Conservation (phyloP, 1,140 invertebrate genomes). For the Drosophila subobscura region DNA sequence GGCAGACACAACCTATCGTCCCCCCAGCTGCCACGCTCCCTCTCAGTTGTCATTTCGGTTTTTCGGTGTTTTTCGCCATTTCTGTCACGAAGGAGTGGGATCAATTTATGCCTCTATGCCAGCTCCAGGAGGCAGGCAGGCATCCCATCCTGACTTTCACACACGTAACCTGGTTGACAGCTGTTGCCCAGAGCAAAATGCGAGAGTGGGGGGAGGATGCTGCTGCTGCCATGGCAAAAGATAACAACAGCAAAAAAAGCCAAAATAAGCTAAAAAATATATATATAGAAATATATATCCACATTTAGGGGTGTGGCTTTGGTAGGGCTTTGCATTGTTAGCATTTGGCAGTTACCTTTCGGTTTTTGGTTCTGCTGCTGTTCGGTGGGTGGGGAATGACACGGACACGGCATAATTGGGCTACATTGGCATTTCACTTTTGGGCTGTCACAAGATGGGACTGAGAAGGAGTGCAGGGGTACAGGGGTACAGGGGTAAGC, state of each 20-base stretch:
- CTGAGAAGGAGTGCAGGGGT: conserved; percentile 6
- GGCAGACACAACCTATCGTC: conserved; percentile 7
- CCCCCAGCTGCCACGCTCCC: too few relatives aligned
- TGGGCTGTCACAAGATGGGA: conserved; percentile 43
- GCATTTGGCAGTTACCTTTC: conserved; percentile 75
- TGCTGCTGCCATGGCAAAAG: conserved; percentile 45
- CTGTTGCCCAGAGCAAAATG: conserved; percentile 63
- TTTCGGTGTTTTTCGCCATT: conserved; percentile 29
- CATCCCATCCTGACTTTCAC: conserved; percentile 34
- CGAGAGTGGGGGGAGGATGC: conserved; percentile 5
- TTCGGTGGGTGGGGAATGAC: conserved; percentile 1
- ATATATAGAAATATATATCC: conserved; percentile 25
- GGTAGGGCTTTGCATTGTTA: conserved; percentile 68
- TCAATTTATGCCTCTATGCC: conserved; percentile 56
- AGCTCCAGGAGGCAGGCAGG: too few relatives aligned
- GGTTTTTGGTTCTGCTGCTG: conserved; percentile 15
- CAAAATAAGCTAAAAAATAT: conserved; percentile 61
- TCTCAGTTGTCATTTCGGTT: conserved; percentile 44
- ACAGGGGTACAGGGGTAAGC: conserved; percentile 5
- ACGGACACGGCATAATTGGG: conserved; percentile 66
- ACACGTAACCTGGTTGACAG: conserved; percentile 78
- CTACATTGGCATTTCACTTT: conserved; percentile 79
- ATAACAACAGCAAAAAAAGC: conserved; percentile 75
- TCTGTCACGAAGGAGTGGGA: conserved; percentile 8
- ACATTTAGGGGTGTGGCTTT: conserved; percentile 52